phyloP scores from a whole-genome alignment of 1,140 invertebrate species.

The Hypothenemus hampei region DNA sequence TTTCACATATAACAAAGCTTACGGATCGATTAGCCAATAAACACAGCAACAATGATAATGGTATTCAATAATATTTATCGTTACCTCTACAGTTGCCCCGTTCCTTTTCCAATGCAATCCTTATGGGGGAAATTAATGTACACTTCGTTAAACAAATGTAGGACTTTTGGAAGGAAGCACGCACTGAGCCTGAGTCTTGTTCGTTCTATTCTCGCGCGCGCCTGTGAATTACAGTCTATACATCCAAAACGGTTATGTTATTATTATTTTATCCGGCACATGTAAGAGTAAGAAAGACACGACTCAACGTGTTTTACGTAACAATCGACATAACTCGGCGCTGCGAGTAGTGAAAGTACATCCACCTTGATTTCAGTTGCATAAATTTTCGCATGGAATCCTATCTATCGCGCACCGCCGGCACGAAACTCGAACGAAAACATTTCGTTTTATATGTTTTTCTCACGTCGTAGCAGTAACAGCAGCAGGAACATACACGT shows the following conservation, averaged over 20 bases:
- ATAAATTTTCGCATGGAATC: constrained; percentile 18
- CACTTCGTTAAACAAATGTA: no score
- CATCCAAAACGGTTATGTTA: constrained; percentile 6
- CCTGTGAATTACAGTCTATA: constrained; percentile 13
- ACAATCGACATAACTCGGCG: constrained; percentile 22
- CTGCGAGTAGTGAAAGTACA: constrained; percentile 26
- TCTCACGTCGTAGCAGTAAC: no score
- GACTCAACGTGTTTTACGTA: constrained; percentile 21
- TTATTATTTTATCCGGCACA: constrained; percentile 20
- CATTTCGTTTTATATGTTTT: constrained; percentile 7
- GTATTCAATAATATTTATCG: no score
- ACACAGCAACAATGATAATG: no score
- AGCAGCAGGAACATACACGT: no score
- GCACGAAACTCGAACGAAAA: constrained; percentile 22
- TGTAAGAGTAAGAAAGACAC: no score
- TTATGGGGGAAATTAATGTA: no score
- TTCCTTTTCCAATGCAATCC: no score
- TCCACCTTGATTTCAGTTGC: constrained; percentile 24
- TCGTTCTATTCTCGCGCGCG: neutral
- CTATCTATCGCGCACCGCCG: constrained; percentile 11
- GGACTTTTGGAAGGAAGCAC: neutral
- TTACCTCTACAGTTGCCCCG: no score
- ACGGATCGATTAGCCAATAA: no score
- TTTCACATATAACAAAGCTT: no score
- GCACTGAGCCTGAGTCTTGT: no score